These are phyloP conservation scores for Butorides virescens DNA, from an alignment of 2,113 vertebrate genomes.

Conservation along the genomic window DNA sequence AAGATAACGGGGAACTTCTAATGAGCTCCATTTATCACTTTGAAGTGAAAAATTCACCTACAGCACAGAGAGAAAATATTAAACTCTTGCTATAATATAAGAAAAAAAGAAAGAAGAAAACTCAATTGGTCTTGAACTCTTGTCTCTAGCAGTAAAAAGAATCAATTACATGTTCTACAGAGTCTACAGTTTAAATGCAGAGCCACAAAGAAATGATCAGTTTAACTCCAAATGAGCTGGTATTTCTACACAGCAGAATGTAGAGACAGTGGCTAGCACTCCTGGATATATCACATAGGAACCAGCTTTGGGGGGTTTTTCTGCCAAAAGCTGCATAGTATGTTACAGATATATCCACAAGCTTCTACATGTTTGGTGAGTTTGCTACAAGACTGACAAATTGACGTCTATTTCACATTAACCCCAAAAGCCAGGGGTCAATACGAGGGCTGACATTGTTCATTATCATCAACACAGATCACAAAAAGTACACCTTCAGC, in stretches of 20 bases:
- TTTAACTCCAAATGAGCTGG: neutral
- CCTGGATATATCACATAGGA: neutral
- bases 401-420: neutral
- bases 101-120: neutral
- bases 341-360: neutral
- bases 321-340: neutral
- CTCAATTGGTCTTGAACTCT: neutral
- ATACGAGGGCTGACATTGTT: neutral
- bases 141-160: neutral
- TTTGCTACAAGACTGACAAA: neutral
- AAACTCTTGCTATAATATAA: neutral
- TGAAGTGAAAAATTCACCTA: neutral
- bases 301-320: neutral
- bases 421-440: neutral
- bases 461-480: neutral
- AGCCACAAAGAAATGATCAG: neutral
- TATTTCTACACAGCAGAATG: neutral
- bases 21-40: conserved; percentile 11
- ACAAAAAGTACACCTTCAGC: neutral
- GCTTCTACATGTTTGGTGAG: neutral
- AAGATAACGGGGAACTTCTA: neutral
- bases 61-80: neutral
- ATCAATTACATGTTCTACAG: neutral
- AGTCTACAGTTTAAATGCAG: neutral
- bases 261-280: neutral